phyloP scores from a whole-genome alignment of 2,888 invertebrate species.

The Ischnus inquisitorius region DNA sequence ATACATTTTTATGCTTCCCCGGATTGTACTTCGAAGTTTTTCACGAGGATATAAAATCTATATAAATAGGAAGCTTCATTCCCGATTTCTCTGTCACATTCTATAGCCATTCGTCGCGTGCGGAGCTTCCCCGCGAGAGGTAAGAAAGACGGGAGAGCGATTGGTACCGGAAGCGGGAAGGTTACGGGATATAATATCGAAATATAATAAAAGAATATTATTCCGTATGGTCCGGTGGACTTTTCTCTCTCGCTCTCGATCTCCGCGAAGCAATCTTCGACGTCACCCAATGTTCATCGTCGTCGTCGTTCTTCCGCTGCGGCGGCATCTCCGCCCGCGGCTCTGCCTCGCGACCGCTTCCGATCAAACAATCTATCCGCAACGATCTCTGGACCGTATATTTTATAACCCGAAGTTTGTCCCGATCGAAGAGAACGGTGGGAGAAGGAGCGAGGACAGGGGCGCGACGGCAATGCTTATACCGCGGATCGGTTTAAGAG shows the following conservation, averaged over 20 bases:
- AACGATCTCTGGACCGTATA: constrained; percentile 63
- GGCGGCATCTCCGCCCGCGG: constrained; percentile 10
- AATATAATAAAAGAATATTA: constrained; percentile 64
- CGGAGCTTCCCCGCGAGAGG: constrained; percentile 7
- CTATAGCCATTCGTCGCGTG: constrained; percentile 19
- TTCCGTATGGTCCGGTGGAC: constrained; percentile 52
- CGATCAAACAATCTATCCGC: constrained; percentile 69
- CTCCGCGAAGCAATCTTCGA: constrained; percentile 61
- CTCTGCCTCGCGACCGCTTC: constrained; percentile 33
- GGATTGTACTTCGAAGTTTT: constrained; percentile 1
- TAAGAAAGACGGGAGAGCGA: neutral
- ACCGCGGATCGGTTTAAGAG: constrained; percentile 59
- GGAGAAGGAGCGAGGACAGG: no score
- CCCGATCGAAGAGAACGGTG: neutral
- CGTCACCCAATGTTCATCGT: constrained; percentile 58
- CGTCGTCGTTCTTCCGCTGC: neutral
- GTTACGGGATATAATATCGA: constrained; percentile 5
- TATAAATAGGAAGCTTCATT: constrained; percentile 7
- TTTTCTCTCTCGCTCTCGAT: constrained; percentile 58
- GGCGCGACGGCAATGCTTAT: neutral
- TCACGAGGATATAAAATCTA: constrained; percentile 7
- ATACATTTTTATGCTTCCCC: neutral
- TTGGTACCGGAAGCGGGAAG: neutral
- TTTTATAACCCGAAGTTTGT: constrained; percentile 64
- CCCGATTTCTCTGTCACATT: constrained; percentile 22